phyloP scores from a whole-genome alignment of 2,888 invertebrate genomes.

The Cerceris ruficornis region DNA sequence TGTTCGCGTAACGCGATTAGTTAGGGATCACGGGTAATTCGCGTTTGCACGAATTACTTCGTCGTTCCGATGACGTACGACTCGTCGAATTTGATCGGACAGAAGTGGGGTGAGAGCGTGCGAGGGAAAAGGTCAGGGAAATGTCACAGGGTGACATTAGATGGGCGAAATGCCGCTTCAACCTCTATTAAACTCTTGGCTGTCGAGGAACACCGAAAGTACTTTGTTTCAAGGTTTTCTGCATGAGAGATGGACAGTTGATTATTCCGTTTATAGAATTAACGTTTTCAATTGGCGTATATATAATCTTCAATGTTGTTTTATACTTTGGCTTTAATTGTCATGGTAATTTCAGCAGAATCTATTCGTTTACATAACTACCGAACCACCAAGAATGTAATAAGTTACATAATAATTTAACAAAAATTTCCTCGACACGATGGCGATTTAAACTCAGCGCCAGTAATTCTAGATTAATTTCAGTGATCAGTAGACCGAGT shows the following conservation, averaged over 20 bases:
- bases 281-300: no score
- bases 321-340: no score
- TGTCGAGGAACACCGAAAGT: not conserved
- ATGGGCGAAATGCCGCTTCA: constrained; percentile 72
- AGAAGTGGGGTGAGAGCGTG: constrained; percentile 35
- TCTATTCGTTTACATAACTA: no score
- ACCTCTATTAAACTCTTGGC: constrained; percentile 10
- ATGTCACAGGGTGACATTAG: constrained; percentile 77
- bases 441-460: no score
- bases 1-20: not conserved
- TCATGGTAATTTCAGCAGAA: no score
- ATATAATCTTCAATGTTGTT: no score
- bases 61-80: constrained; percentile 8
- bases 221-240: constrained; percentile 2
- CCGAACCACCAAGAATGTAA: no score
- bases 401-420: no score
- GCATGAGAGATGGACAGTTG: constrained; percentile 6
- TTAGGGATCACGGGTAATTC: not conserved
- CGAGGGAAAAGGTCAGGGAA: constrained; percentile 75
- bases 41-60: not conserved
- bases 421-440: no score
- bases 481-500: no score
- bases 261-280: constrained; percentile 14
- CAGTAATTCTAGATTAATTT: no score
- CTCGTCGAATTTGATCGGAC: constrained; percentile 15